Evolutionary conservation across 2,888 invertebrate species (phyloP), one percentile per base, ranked within the genome.

Genomic region (Acronicta aceris): DNA sequence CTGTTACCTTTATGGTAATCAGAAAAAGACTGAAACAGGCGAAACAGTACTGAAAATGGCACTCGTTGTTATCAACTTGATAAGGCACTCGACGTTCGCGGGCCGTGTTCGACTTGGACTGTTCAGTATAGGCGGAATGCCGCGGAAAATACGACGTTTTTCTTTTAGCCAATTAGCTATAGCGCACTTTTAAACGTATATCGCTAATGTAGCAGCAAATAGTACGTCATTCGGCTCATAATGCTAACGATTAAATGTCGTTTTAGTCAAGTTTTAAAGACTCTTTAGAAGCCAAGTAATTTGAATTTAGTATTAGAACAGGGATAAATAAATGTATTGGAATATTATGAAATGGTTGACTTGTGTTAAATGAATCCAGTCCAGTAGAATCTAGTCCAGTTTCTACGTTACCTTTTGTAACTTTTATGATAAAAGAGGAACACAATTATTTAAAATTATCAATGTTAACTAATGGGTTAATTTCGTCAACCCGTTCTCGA

Each of bases 111-210:
- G 25, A 45, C 54, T 46, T 21, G 50, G 69, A 69, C 68, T 64
- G 71, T 67, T 60, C 16, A 45, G 50, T 40, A 48, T 16, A 51
- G 40, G 16, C 62, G 60, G 17, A 21, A 42, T 38, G 63, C 48
- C 51, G 58, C 42, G 71, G 70, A 74, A 80, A 80, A 74, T 64
- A 60, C 71, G 74, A 66, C 70, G 73, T 70, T 79, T 83, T 85
- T 82, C 81, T 81, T 86, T 83, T 71, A 83, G 77, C 80, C 84
- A 86, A 87, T 88, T 89, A 86, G 81, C 72, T 77, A 49, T n/a
- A 6, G 61, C 43, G 59, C 73, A 55, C 53, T 78, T 67, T 76
- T 67, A 72, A 76, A 38, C 15, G 21, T 42, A 13, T 36, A 52
- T 27, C 51, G 65, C 48, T 71, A 64, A 63, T 63, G 49, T 63